Base-by-base conservation (phyloP, 2,888 invertebrate genomes). In the Eristalis pertinax region DNA sequence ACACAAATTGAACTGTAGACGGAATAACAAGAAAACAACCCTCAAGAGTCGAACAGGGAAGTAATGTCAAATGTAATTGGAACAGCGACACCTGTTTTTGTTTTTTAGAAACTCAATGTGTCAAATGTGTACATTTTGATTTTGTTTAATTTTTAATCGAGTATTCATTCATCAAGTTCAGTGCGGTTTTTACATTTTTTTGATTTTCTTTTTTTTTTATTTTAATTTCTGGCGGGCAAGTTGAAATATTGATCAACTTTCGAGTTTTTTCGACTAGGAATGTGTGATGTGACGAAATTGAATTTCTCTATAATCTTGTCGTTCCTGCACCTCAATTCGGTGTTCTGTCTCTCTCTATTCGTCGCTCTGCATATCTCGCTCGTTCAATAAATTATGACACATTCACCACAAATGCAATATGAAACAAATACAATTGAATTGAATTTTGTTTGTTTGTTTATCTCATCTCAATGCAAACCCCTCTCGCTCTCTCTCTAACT, bases 51-150 rank as follows among this genome's bases (percentile, higher is more conserved):
- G 74, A 86, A 79, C 67, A 79, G 78, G 83, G 62, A 79, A 83
- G 70, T 79, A 72, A 75, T 84, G 76, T 80, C 84, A 87, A 84
- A 80, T 83, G 84, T 80, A 80, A 87, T 74, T 84, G 84, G 73
- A 68, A 80, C 76, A 87, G 79, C 76, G 84, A 84, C 87, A 87
- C 87, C 84, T 87, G 87, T 76, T 72, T 80, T 76, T 15, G 32
- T 13, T 60, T 73, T 26, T 68, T 38, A n/a, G 67, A 65, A 86
- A 73, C 62, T 22, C 4, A 2, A 82, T 70, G 50, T 69, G 76
- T 77, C 72, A 72, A 22, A 29, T 50, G 19, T 50, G 8, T 50
- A 32, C 8, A 32, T 32, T 32, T 32, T 32, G 8, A 5, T 8
- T 32, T 10, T 32, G 8, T 32, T 10, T 10, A 10, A 32, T 32